These are phyloP conservation scores for Drosophila athabasca DNA, from an alignment of 1,140 invertebrate genomes.

Conservation along the genomic window DNA sequence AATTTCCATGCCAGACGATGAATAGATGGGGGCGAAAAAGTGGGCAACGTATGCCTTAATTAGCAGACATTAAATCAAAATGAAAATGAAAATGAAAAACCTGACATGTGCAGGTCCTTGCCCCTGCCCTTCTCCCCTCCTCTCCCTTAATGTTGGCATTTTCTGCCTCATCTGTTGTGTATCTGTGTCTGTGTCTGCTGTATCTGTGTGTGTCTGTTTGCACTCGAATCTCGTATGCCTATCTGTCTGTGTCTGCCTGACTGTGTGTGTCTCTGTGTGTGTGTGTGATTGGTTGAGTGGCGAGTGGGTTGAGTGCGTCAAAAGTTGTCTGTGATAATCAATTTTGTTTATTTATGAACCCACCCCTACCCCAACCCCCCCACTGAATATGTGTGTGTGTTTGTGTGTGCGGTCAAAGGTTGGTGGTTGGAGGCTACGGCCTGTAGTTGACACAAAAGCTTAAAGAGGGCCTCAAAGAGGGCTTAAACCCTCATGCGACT, in stretches of 20 bases:
- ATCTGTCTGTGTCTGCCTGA: conserved; percentile 2
- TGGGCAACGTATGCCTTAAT: conserved; percentile 48
- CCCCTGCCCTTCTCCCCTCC: background rate
- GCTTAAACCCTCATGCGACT: conserved; percentile 61
- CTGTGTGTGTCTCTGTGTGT: conserved; percentile 11
- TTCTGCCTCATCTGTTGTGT: conserved; percentile 42
- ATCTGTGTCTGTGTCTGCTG: conserved; percentile 12
- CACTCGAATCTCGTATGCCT: background rate
- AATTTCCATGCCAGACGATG: conserved; percentile 65
- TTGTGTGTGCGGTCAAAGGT: conserved; percentile 25
- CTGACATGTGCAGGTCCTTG: conserved; percentile 70
- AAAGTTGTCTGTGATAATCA: conserved; percentile 79
- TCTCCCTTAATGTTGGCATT: conserved; percentile 27
- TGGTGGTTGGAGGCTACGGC: conserved; percentile 29
- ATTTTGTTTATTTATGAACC: conserved; percentile 79
- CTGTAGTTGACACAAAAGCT: conserved; percentile 67
- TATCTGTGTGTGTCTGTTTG: conserved; percentile 15
- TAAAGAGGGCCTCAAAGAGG: conserved; percentile 28
- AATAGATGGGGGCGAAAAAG: too few relatives aligned
- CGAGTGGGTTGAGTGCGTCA: conserved; percentile 64
- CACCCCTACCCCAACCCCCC: conserved; percentile 4
- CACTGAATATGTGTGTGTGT: background rate
- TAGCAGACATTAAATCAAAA: conserved; percentile 79
- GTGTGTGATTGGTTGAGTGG: conserved; percentile 4
- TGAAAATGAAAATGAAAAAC: conserved; percentile 55